phyloP scores from a whole-genome alignment of 2,888 invertebrate genomes.

The Lithosia quadra region DNA sequence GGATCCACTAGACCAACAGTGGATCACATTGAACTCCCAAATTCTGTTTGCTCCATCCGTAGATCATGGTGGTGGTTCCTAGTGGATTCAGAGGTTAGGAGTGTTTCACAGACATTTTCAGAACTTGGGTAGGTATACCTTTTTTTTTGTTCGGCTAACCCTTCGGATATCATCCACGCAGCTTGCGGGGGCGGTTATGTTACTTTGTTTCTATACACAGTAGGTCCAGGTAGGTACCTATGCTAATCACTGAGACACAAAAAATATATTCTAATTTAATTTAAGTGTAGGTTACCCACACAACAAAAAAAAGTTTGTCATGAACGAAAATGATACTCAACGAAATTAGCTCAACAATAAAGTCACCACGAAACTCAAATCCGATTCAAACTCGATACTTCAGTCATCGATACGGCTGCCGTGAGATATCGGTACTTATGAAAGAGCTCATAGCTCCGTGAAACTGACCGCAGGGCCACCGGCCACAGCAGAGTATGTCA shows the following conservation, averaged over 20 bases:
- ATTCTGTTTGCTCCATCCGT: background rate
- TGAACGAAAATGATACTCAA: background rate
- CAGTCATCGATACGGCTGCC: slow-evolving; percentile 52
- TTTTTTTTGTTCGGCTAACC: too few species aligned
- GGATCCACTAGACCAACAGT: background rate
- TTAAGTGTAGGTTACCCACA: too few species aligned
- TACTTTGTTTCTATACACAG: too few species aligned
- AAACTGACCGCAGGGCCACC: slow-evolving; percentile 66
- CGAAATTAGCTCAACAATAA: slow-evolving; percentile 18
- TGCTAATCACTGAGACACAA: background rate
- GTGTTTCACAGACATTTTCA: too few species aligned
- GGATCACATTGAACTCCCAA: background rate
- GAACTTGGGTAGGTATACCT: too few species aligned
- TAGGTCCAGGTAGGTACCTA: too few species aligned
- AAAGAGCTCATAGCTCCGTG: slow-evolving; percentile 74
- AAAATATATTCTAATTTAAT: background rate
- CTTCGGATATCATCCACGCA: too few species aligned
- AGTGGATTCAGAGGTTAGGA: too few species aligned
- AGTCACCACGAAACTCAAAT: slow-evolving; percentile 40
- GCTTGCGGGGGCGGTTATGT: too few species aligned
- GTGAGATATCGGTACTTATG: slow-evolving; percentile 50
- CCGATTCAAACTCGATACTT: slow-evolving; percentile 40
- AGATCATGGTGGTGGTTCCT: background rate
- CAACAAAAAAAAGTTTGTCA: background rate
- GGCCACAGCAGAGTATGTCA: slow-evolving; percentile 70